Conservation (phyloP, 1,140 invertebrate species). For the Agraylea sexmaculata region DNA sequence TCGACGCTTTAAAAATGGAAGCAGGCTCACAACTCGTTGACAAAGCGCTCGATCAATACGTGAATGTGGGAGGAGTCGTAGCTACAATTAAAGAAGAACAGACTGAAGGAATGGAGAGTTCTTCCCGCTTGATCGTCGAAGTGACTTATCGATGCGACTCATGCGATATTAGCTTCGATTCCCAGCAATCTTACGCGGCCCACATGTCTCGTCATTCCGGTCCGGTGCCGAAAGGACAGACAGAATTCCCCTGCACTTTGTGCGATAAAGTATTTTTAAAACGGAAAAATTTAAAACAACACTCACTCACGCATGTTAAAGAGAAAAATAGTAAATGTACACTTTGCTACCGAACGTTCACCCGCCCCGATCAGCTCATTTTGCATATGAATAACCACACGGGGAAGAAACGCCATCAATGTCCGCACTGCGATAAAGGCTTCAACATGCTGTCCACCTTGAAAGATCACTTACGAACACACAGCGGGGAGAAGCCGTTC, state of each 20-base stretch:
- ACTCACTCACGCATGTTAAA: constrained; percentile 20
- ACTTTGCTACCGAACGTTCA: constrained; percentile 17
- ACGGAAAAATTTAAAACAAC: constrained; percentile 20
- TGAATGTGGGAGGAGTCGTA: constrained; percentile 15
- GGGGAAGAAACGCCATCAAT: constrained; percentile 19
- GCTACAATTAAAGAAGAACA: constrained; percentile 17
- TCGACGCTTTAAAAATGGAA: background rate
- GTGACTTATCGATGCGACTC: constrained; percentile 15
- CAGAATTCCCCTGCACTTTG: constrained; percentile 16
- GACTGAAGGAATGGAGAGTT: constrained; percentile 2
- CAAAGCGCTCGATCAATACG: constrained; percentile 4
- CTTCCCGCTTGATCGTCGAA: constrained; percentile 11
- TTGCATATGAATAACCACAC: constrained; percentile 21
- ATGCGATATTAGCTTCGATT: constrained; percentile 14
- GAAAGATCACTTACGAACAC: constrained; percentile 32
- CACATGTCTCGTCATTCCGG: constrained; percentile 20
- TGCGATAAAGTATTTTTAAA: constrained; percentile 21
- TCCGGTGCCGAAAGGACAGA: constrained; percentile 18
- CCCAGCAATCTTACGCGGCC: constrained; percentile 19
- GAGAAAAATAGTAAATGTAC: constrained; percentile 21
- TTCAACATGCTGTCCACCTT: constrained; percentile 33
- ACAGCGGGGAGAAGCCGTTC: constrained; percentile 33
- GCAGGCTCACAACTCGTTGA: constrained; percentile 3
- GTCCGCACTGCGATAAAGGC: constrained; percentile 19
- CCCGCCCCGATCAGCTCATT: constrained; percentile 18